Evolutionary conservation across 23 tunicate genomes (phyloP), one percentile per base, ranked within the genome.

Genomic region (Phallusia fumigata): DNA sequence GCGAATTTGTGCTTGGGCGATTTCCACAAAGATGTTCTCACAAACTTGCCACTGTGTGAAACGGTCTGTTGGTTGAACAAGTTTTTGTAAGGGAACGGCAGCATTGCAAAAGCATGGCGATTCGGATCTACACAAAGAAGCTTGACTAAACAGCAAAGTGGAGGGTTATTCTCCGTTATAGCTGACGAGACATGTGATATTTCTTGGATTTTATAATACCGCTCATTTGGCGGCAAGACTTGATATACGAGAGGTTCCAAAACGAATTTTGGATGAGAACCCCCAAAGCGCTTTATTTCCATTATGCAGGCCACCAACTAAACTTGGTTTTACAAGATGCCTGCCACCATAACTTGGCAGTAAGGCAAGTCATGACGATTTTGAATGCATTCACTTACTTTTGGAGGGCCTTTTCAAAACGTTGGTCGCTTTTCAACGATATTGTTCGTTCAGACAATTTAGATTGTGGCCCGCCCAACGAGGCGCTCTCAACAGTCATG

Each of bases 261-360:
- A 58, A 21, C 69, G 69, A 58, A 58, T 58, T 58, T 58, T 58
- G 28, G 28, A 58, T 5, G 69, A 58, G 69, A 58, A 58, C 16
- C 69, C n/a, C 69, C 28, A 58, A 58, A 58, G 69, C 69, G 69
- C 69, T 58, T 58, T 58, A 58, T 58, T 58, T 58, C 16, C 69
- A 58, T 58, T 58, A 16, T 58, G 69, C 69, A 6, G 69, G 69
- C 16, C 69, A 58, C 13, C 69, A 58, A 58, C 69, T 58, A 24
- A 58, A 58, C 16, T 58, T 24, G 69, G 69, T 58, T 58, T 58
- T 58, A 13, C 69, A 58, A 58, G 69, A 58, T 13, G 69, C 69
- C 10, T 40, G 47, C 47, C 47, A 40, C 10, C 47, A 40, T 3
- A 40, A 40, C 10, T 40, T 40, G 10, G 47, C 47, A 3, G 47